Conservation (phyloP, 1,140 invertebrate genomes). For the Proctacanthus coquilletti region DNA sequence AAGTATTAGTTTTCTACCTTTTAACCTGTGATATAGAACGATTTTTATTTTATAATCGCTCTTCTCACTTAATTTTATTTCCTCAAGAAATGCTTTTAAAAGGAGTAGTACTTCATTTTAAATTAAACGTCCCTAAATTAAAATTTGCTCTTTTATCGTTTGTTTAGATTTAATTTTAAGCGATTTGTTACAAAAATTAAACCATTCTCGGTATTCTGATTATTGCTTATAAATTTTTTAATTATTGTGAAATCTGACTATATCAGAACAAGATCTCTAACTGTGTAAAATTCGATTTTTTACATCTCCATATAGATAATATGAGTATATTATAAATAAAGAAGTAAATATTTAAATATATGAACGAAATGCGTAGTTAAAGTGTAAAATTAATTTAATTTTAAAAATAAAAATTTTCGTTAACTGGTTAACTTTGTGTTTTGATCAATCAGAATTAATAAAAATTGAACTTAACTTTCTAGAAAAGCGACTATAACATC, state of each 20-base stretch:
- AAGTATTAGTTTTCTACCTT: not conserved
- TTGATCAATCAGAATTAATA: too few relatives aligned
- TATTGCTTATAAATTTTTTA: not conserved
- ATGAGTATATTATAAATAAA: not conserved
- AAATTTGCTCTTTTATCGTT: not conserved
- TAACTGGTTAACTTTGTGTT: not conserved
- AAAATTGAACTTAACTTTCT: too few relatives aligned
- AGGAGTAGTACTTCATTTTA: not conserved
- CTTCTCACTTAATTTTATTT: not conserved
- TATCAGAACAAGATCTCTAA: not conserved
- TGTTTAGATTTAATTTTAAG: not conserved
- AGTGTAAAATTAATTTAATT: not conserved
- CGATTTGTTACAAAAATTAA: not conserved
- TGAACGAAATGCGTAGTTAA: not conserved
- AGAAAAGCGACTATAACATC: too few relatives aligned
- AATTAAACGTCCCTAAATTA: too few relatives aligned
- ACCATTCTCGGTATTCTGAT: not conserved
- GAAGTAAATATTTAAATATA: not conserved
- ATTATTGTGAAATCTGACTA: not conserved
- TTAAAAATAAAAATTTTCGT: not conserved
- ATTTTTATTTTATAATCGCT: not conserved
- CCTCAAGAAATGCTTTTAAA: not conserved
- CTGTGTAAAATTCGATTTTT: too few relatives aligned
- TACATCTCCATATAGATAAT: too few relatives aligned
- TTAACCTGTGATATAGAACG: not conserved